Percentiles rank a stretch among this genome's conserved stretches.
Evolutionary conservation across 2,888 invertebrate genomes (phyloP).

Genomic region (Caenorhabditis angaria): DNA sequence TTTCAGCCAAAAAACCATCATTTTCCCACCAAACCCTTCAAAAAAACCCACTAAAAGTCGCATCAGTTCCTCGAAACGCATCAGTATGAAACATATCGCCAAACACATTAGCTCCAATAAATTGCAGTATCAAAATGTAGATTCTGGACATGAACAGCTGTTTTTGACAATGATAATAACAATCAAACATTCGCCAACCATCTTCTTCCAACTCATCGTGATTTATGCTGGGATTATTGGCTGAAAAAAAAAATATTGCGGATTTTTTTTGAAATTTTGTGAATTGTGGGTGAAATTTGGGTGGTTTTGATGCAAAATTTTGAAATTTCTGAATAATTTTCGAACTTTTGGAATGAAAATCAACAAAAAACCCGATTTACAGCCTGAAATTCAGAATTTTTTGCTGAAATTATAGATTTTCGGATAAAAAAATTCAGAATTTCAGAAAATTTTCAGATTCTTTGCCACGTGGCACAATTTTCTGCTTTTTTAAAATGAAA

Average conservation of each 20-base stretch:
- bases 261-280: too few relatives aligned
- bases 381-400: too few relatives aligned
- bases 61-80: constrained; percentile 25
- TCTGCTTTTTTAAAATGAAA: too few relatives aligned
- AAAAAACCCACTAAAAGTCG: constrained; percentile 14
- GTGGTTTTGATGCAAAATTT: not conserved
- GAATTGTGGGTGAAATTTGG: too few relatives aligned
- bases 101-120: constrained; percentile 17
- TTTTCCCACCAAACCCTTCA: not conserved
- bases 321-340: too few relatives aligned
- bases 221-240: not conserved
- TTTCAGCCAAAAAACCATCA: not conserved
- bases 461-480: too few relatives aligned
- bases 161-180: constrained; percentile 11
- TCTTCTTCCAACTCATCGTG: not conserved
- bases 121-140: constrained; percentile 26
- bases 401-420: too few relatives aligned
- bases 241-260: not conserved
- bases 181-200: constrained; percentile 16
- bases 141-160: constrained; percentile 20
- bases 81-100: constrained; percentile 24
- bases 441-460: too few relatives aligned
- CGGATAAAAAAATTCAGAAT: too few relatives aligned
- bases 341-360: too few relatives aligned
- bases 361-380: too few relatives aligned